Base-by-base conservation (phyloP, 2,797 vertebrate species). In the Malacoraja senta region DNA sequence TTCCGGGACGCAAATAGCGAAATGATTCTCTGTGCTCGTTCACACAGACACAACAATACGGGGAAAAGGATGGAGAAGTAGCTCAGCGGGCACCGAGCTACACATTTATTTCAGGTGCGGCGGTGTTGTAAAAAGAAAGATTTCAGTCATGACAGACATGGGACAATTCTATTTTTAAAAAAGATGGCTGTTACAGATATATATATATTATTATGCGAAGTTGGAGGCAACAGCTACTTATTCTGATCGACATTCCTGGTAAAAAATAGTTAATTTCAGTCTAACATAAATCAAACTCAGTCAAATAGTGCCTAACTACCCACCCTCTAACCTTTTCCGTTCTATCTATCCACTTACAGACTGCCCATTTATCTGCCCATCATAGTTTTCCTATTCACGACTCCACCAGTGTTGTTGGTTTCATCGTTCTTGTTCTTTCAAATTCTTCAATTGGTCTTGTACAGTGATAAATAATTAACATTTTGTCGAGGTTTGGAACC, bases 1-100 rank as follows among this genome's bases (percentile, higher is more conserved):
- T 97, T 97, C 97, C 97, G 96, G 96, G 96, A 96, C 97, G 97
- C 96, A 97, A 95, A 96, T 97, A 97, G 96, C 95, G 95, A 96
- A 95, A 95, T 95, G 95, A 94, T 95, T 95, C 94, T 95, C 95
- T 96, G 94, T 95, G 96, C 94, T 96, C 95, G 95, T 95, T 95
- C 96, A 95, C 84, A 95, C 96, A 96, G 97, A 97, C 96, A 96
- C 96, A 97, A 97, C 97, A 97, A 97, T 97, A 96, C 95, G 95
- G 95, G 97, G 97, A 97, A 97, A 95, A 96, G 97, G 97, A 97
- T 96, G 97, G 95, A 93, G 94, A 94, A 94, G 95, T 93, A 74
- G 94, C 95, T 93, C 95, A 94, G 95, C 93, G 84, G 93, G 93
- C 74, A 83, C 94, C 92, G 95, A 95, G 94, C 95, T 94, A 94